Evolutionary conservation across 2,888 invertebrate genomes (phyloP).

Genomic region (Silvanus unidentatus): DNA sequence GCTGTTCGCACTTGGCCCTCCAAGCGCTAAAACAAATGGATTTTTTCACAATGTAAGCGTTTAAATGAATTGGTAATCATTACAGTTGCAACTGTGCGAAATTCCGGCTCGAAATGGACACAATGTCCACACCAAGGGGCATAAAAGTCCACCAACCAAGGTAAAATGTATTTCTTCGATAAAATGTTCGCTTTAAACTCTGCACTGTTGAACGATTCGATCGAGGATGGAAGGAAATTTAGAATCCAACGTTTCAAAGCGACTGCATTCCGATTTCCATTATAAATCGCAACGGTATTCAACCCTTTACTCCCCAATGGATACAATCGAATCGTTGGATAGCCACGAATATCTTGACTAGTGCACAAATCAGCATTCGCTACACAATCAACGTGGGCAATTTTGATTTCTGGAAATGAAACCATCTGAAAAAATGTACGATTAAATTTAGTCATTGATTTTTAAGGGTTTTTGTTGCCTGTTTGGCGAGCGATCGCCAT

Average conservation of each 20-base stretch:
- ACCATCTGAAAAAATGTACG: constrained; percentile 38
- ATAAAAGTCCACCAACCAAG: constrained; percentile 62
- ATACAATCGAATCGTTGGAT: constrained; percentile 65
- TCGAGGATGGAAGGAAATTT: constrained; percentile 56
- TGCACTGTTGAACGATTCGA: constrained; percentile 45
- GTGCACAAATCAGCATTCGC: constrained; percentile 53
- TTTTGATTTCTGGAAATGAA: constrained; percentile 48
- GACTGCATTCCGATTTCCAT: constrained; percentile 56
- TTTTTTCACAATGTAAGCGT: no score
- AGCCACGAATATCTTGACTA: constrained; percentile 55
- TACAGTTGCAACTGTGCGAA: constrained; percentile 53
- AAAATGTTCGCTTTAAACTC: constrained; percentile 50
- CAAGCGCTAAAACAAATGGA: constrained; percentile 41
- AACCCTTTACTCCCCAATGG: constrained; percentile 52
- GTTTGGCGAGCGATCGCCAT: constrained; percentile 60
- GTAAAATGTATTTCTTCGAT: constrained; percentile 38
- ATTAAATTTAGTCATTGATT: constrained; percentile 8
- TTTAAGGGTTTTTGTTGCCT: constrained; percentile 31
- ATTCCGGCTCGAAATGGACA: constrained; percentile 61
- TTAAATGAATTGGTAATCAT: not conserved
- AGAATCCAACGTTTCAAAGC: constrained; percentile 60
- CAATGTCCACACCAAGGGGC: constrained; percentile 65
- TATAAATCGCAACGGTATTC: constrained; percentile 51
- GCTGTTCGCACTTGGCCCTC: constrained; percentile 54
- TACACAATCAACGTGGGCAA: constrained; percentile 65